Evolutionary conservation across 2,888 invertebrate species (phyloP).

Genomic region (Drepana falcataria): DNA sequence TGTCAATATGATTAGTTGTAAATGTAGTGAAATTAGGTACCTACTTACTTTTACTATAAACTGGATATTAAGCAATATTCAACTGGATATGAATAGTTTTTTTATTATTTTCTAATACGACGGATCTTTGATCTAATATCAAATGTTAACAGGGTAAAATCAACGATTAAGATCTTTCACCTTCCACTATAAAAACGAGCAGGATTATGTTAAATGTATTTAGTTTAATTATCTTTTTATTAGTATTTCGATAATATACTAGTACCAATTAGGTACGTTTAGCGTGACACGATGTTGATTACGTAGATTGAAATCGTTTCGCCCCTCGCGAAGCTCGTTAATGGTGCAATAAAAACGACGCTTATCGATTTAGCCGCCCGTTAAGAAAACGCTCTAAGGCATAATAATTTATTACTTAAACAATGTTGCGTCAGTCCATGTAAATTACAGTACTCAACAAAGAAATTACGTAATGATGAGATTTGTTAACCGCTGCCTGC

Average conservation of each 20-base stretch:
- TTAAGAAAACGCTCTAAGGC: constrained; percentile 63
- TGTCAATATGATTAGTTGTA: no score
- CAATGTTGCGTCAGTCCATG: constrained; percentile 63
- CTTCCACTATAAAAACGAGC: neutral
- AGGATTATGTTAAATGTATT: neutral
- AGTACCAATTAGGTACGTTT: constrained; percentile 48
- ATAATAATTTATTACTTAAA: constrained; percentile 71
- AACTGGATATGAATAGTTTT: no score
- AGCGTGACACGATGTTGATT: constrained; percentile 59
- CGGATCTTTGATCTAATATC: no score
- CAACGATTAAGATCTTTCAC: no score
- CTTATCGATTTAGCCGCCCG: constrained; percentile 71
- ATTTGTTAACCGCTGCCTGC: constrained; percentile 66
- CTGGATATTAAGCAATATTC: no score
- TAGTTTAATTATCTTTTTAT: neutral
- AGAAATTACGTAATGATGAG: constrained; percentile 59
- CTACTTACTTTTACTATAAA: no score
- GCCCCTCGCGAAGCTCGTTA: constrained; percentile 65
- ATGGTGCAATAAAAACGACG: constrained; percentile 75
- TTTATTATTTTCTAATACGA: no score
- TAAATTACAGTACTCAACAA: constrained; percentile 63
- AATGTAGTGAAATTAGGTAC: no score
- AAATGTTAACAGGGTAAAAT: no score
- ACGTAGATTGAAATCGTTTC: constrained; percentile 69
- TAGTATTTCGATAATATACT: constrained; percentile 28